Base-by-base conservation (phyloP, 2,113 vertebrate species). In the Calonectris borealis region DNA sequence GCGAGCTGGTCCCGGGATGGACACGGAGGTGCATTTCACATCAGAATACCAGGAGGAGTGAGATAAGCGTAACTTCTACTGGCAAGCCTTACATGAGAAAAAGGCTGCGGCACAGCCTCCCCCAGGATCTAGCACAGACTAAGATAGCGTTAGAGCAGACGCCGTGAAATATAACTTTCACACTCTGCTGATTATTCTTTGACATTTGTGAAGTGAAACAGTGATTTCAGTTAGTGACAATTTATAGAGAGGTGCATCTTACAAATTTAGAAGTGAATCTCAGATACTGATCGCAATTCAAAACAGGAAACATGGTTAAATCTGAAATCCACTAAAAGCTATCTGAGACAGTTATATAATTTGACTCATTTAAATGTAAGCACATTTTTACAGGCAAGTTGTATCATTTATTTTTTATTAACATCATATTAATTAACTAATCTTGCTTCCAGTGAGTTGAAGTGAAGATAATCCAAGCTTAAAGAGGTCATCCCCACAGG, bases 181-280 rank as follows among this genome's bases (percentile, higher is more conserved):
- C 96, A 96, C 88, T 69, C 62, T 70, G 66, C 62, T 96, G 90
- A 95, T 80, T 92, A 88, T 92, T 95, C 93, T 94, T 83, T 94
- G 92, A 93, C 93, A 95, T 96, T 94, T 94, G 92, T 96, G 92
- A 94, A 95, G 82, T 55, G 76, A 97, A 96, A 95, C 94, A 92
- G 85, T 66, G 92, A 95, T 83, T 97, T 96, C 96, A 94, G 92
- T 81, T 86, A 86, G 83, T 64, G 92, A 88, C 88, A 96, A 96
- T 96, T 93, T 96, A 93, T 78, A 95, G 88, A 93, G 87, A 90
- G 76, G 68, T 38, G 76, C 85, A 83, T 90, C 38, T 66, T 88
- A 70, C 76, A 88, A 86, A 88, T 95, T 94, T 95, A 93, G 93
- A 94, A 86, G 46, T 68, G 60, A 68, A 93, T 90, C 94, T 95